Evolutionary conservation across 2,888 invertebrate species (phyloP), one percentile per base, ranked within the genome.

Genomic region (Heliconius hortense): DNA sequence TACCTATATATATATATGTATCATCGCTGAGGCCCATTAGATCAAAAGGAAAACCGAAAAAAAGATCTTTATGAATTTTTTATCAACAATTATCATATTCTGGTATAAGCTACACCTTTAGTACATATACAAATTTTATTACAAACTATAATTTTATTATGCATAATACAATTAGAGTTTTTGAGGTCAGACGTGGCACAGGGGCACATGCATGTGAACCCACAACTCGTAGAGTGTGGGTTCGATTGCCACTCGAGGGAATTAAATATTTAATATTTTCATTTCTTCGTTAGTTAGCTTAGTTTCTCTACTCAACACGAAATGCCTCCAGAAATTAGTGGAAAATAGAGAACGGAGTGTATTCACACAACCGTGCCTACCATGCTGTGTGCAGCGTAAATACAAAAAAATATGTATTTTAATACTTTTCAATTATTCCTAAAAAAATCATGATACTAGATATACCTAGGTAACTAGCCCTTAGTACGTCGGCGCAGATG

Each of bases 401-500:
- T 18, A 35, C 5, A 48, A 18, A 48, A 48, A 48, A 48, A 48
- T 18, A 18, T 48, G 8, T 21, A 48, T 48, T 48, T 7, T 21
- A 48, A 21, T 8, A 21, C 0, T 48, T 48, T 5, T 10, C 10
- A 48, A 48, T 48, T 21, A 21, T 48, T 48, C 0, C 8, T 21
- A 0, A 48, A 48, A 10, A 35, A 64, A 35, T 13, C n/a, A n/a
- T n/a, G 1, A n/a, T 48, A 68, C 3, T 18, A 48, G 53, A 28
- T 48, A 68, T 70, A 76, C 59, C 59, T 75, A 80, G 13, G 26
- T 24, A 56, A 43, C 43, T 81, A 80, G 85, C 85, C 85, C 86
- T 86, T 82, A 82, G 83, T 85, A 84, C 84, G 82, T 80, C 53
- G 76, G 83, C 84, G 81, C 86, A 87, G 86, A 88, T 88, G 87